Base-by-base conservation (phyloP, 1,140 invertebrate genomes). In the Bombus consobrinus region DNA sequence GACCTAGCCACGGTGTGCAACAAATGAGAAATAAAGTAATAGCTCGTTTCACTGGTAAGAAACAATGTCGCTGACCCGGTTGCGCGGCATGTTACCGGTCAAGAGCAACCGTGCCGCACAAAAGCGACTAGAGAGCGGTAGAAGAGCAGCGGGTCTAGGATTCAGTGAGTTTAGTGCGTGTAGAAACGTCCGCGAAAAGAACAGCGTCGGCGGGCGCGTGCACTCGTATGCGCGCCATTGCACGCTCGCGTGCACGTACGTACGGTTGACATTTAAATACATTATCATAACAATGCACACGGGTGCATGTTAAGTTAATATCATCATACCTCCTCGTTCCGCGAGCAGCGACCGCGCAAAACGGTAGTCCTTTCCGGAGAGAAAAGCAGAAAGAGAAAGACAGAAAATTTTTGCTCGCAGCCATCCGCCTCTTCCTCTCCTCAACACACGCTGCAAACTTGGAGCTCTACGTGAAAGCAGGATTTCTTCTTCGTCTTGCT, bases 281-380 rank as follows among this genome's bases (percentile, higher is more conserved):
- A 93, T 93, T 93, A 93, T 93, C 92, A 93, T 93, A 93, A 93
- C 91, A 93, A 93, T 93, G 92, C 91, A 82, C 79, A 76, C 88
- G 91, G 90, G 87, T 93, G 89, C 92, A 93, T 93, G 91, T 93
- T 88, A 88, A 91, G 91, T 93, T 93, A 93, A 93, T 93, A 92
- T 92, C 89, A 87, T 90, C 85, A 79, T 92, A 90, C 89, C 89
- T 92, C 75, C 87, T 87, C 85, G 62, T 83, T 72, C 69, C 86
- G 83, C 84, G 81, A 81, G 85, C 74, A 69, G 78, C 85, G 66
- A 66, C 75, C 75, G 41, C 73, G 75, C 89, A 64, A 87, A 79
- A 89, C 86, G 85, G 86, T 89, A 92, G 90, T 86, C 66, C 77
- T 69, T 53, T 73, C 32, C 64, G 22, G 53, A 88, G 81, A 68